Evolutionary conservation across 1,140 invertebrate genomes (phyloP).

Genomic region (Tetramorium alpestre): DNA sequence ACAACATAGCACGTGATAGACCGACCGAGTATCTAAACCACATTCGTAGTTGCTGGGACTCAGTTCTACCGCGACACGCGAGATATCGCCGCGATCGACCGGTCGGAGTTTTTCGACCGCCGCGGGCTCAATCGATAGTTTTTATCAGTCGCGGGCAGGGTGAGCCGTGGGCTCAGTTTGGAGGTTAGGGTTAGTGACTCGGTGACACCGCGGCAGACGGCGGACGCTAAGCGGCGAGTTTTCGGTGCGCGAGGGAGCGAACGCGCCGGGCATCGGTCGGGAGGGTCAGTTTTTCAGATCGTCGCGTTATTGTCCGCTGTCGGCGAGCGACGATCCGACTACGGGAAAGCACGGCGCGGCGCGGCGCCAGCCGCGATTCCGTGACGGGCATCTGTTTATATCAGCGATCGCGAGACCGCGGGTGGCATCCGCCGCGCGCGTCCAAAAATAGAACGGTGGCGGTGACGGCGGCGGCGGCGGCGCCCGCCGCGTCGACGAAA

Average conservation of each 20-base stretch:
- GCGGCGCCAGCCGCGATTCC: background rate
- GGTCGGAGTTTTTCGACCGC: conserved; percentile 69
- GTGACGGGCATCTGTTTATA: conserved; percentile 42
- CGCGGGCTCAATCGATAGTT: conserved; percentile 76
- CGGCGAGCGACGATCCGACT: background rate
- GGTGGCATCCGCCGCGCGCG: conserved; percentile 48
- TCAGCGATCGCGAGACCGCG: conserved; percentile 28
- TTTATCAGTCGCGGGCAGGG: conserved; percentile 68
- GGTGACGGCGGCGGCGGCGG: background rate
- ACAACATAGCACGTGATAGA: background rate
- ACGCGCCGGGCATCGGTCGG: background rate
- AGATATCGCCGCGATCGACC: conserved; percentile 67
- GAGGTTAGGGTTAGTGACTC: conserved; percentile 80
- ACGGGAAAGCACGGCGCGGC: background rate
- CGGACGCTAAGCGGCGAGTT: conserved; percentile 30
- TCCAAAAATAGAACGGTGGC: conserved; percentile 51
- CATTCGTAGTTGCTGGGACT: too few relatives aligned
- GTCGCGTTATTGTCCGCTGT: background rate
- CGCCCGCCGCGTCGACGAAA: conserved; percentile 8
- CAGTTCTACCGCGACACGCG: background rate
- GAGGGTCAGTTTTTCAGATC: background rate
- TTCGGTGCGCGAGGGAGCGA: conserved; percentile 16
- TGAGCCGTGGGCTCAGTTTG: conserved; percentile 63
- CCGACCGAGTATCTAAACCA: background rate
- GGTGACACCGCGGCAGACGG: conserved; percentile 62